Evolutionary conservation across 2,797 vertebrate species (phyloP), one percentile per base, ranked within the genome.

Genomic region (Crenichthys baileyi): DNA sequence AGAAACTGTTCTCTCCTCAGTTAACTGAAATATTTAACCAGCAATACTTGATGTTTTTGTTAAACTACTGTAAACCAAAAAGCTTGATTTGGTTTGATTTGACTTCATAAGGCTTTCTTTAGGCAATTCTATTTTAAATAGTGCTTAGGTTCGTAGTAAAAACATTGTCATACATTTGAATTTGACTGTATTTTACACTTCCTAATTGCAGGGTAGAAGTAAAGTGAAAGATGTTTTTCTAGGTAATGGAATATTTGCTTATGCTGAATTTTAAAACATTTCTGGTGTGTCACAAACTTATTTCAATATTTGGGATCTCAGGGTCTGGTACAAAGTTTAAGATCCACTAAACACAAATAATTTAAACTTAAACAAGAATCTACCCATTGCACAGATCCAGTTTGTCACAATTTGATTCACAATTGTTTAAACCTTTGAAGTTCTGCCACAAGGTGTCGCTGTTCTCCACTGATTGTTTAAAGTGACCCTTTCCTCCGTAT

Each of bases 401-500:
- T 24, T 4, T 41, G 18, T 22, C 31, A 11, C 44, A 61, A 31
- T 24, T 31, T 29, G 29, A 16, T 7, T 7, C 16, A 65, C 4
- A 65, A 1, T 46, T 46, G 39, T 16, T 9, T 70, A 16, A 70
- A 70, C 41, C 5, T 91, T 80, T 50, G 78, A 77, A 67, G 68
- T 50, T 55, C 87, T 46, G 82, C 92, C 93, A 75, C 39, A 26
- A 63, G 93, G 80, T 93, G 93, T 89, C 94, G 77, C 87, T 94
- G 88, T 90, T 50, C 87, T 86, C 90, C 31, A 53, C 58, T 82
- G 46, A 67, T 87, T 89, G 22, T 20, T 73, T 3, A 7, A 0
- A 31, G 73, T 76, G 75, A 58, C 5, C 51, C 41, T 61, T n/a
- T 46, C 22, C 48, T 83, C 61, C 46, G 46, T 65, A 80, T 24